Evolutionary conservation across 2,113 vertebrate genomes (phyloP).

Genomic region (Porphyrio hochstetteri): DNA sequence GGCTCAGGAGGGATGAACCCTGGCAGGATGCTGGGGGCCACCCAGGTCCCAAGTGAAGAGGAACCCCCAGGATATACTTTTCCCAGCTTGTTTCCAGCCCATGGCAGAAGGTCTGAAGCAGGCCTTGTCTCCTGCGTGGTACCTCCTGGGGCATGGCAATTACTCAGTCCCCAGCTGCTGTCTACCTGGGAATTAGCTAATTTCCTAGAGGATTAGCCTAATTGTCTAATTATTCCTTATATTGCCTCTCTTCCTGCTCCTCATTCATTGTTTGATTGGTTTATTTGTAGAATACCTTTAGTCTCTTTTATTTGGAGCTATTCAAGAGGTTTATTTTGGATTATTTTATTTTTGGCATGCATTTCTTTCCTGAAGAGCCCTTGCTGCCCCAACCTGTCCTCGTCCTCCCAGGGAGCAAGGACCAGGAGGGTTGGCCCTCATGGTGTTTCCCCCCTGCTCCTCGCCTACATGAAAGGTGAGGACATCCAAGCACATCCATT

Average conservation of each 20-base stretch:
- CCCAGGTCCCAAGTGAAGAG: not conserved
- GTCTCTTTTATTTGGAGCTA: not conserved
- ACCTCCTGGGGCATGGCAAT: not conserved
- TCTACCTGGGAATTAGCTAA: slow-evolving; percentile 26
- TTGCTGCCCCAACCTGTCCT: not conserved
- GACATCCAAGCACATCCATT: no score
- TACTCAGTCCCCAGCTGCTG: not conserved
- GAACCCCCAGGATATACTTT: not conserved
- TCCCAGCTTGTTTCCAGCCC: not conserved
- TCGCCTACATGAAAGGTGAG: not conserved
- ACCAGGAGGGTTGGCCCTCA: not conserved
- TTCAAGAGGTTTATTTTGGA: not conserved
- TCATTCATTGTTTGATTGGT: not conserved
- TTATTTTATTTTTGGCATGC: not conserved
- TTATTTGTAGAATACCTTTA: not conserved
- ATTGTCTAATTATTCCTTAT: not conserved
- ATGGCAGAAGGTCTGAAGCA: not conserved
- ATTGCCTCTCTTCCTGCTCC: not conserved
- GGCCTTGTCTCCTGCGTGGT: not conserved
- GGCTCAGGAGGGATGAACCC: not conserved
- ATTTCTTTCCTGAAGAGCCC: not conserved
- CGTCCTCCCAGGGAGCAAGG: not conserved
- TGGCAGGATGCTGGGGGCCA: not conserved
- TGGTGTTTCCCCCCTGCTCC: not conserved
- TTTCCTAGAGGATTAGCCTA: slow-evolving; percentile 18